Evolutionary conservation across 2,797 vertebrate genomes (phyloP).

Genomic region (Corythornis leucogaster): DNA sequence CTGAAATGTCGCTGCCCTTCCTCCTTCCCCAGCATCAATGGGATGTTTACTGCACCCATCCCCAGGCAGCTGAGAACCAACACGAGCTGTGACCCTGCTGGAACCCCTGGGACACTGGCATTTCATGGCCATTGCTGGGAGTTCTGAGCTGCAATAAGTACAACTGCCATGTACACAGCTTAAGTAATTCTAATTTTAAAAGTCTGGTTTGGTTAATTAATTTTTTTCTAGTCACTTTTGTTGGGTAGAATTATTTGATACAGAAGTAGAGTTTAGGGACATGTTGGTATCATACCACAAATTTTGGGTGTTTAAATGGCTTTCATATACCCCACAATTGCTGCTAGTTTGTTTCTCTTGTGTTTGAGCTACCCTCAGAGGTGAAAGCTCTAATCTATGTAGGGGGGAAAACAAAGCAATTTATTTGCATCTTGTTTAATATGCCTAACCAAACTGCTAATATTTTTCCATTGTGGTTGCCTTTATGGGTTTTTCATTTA

Average conservation of each 20-base stretch:
- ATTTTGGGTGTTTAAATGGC: neutral
- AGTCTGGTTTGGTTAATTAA: neutral
- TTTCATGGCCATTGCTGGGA: neutral
- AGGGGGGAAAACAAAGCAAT: neutral
- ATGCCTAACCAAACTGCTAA: neutral
- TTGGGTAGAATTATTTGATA: neutral
- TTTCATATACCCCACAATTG: neutral
- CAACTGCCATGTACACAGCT: neutral
- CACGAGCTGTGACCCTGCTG: neutral
- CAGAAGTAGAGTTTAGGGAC: neutral
- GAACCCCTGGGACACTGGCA: too few species aligned
- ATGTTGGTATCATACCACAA: neutral
- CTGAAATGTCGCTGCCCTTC: neutral
- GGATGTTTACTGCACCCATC: neutral
- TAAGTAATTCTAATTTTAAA: conserved; percentile 14
- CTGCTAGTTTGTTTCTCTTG: neutral
- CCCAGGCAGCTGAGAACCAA: neutral
- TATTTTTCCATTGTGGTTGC: neutral
- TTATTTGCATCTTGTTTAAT: conserved; percentile 8
- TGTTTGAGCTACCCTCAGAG: neutral
- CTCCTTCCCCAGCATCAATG: neutral
- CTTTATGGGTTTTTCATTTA: neutral
- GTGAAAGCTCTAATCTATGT: neutral
- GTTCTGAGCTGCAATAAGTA: neutral
- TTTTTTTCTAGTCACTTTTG: neutral